Evolutionary conservation across 2,113 vertebrate genomes (phyloP).

Genomic region (Morone chrysops): DNA sequence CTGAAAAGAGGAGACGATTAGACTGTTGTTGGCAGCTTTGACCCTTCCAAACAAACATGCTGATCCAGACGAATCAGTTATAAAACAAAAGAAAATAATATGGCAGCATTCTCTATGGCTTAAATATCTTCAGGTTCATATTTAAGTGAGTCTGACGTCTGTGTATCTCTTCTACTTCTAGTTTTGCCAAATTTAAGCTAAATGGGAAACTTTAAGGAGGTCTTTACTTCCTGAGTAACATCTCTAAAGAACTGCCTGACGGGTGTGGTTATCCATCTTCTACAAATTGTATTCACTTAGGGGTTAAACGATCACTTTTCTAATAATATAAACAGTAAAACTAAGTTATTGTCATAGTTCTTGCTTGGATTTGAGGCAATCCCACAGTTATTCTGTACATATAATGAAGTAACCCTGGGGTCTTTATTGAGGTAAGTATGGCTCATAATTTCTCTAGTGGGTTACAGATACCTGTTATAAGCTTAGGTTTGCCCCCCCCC

Average conservation of each 20-base stretch:
- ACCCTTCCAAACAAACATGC: slow-evolving; percentile 54
- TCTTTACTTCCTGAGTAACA: neutral
- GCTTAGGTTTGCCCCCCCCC: slow-evolving; percentile 14
- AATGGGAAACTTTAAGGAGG: slow-evolving; percentile 8
- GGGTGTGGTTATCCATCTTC: slow-evolving; percentile 7
- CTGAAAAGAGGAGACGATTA: slow-evolving; percentile 68
- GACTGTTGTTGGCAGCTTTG: slow-evolving; percentile 54
- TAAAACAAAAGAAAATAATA: slow-evolving; percentile 31
- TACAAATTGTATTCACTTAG: slow-evolving; percentile 17
- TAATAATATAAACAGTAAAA: slow-evolving; percentile 12
- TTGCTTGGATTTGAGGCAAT: slow-evolving; percentile 16
- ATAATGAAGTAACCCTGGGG: slow-evolving; percentile 32
- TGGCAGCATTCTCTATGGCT: slow-evolving; percentile 13
- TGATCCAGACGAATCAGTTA: slow-evolving; percentile 43
- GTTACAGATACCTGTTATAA: slow-evolving; percentile 49
- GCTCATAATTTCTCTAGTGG: slow-evolving; percentile 29
- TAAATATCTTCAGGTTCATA: neutral
- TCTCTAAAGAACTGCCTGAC: neutral
- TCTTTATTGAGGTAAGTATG: slow-evolving; percentile 30
- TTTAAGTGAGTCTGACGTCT: neutral
- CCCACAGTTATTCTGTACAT: slow-evolving; percentile 7
- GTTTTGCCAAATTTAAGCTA: slow-evolving; percentile 7
- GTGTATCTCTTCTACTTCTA: slow-evolving; percentile 4
- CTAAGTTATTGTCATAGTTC: slow-evolving; percentile 16
- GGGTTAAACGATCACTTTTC: neutral